A percentile compares a stretch with the other conserved stretches of the same genome.
phyloP scores from a whole-genome alignment of 2,888 invertebrate genomes.

The Cerastis rubricosa region DNA sequence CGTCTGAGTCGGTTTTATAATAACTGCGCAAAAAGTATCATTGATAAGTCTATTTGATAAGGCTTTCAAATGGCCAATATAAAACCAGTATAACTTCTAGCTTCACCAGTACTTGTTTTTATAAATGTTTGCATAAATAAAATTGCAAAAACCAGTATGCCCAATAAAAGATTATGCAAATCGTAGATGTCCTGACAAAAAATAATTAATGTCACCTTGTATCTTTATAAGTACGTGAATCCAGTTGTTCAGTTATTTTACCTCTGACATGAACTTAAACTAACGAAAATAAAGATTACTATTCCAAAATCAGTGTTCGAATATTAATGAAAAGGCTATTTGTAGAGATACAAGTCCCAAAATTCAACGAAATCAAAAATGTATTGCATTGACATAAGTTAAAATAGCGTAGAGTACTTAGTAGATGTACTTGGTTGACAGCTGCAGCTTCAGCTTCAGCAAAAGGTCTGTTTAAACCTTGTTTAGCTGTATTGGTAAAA shows the following conservation, averaged over 20 bases:
- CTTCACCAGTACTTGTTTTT: not conserved
- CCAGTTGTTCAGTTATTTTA: not conserved
- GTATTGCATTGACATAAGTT: too few relatives aligned
- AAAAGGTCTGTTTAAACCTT: not conserved
- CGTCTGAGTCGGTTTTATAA: not conserved
- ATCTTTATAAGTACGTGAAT: not conserved
- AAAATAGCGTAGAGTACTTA: too few relatives aligned
- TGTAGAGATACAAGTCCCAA: too few relatives aligned
- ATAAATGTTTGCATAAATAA: not conserved
- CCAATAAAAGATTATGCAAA: not conserved
- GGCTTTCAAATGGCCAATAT: not conserved
- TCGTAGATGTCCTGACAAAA: not conserved
- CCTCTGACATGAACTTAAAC: not conserved
- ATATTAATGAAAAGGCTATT: too few relatives aligned
- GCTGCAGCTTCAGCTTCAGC: not conserved
- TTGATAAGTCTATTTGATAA: constrained; percentile 5
- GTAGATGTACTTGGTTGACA: too few relatives aligned
- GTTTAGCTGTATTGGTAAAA: not conserved
- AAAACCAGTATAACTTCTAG: not conserved
- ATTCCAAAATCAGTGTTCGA: not conserved
- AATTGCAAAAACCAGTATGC: not conserved
- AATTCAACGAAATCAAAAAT: not conserved
- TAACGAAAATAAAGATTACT: not conserved
- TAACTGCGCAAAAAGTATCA: not conserved
- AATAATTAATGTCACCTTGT: not conserved